These are phyloP conservation scores for Manis javanica DNA, from an alignment of 2,797 vertebrate species.

Conservation along the genomic window DNA sequence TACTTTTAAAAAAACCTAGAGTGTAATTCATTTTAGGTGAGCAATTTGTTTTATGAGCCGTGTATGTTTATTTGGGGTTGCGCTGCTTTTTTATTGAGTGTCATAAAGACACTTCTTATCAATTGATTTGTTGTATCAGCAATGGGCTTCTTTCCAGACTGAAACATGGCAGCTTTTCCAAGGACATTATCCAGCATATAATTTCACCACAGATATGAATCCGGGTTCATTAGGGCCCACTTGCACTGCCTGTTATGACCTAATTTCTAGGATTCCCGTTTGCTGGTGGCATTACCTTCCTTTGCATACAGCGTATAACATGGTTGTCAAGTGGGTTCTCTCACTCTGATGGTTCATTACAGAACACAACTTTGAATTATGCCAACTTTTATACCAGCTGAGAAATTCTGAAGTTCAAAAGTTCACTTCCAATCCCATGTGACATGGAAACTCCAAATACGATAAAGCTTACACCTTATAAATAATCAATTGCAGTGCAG, in stretches of 20 bases:
- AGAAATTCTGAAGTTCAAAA: constrained; percentile 79
- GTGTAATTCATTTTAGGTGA: constrained; percentile 86
- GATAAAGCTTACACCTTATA: not conserved
- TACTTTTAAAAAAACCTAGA: constrained; percentile 79
- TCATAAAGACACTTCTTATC: constrained; percentile 83
- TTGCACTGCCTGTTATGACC: constrained; percentile 65
- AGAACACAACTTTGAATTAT: constrained; percentile 65
- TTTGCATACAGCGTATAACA: constrained; percentile 26
- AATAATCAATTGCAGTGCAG: not conserved
- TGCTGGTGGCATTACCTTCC: constrained; percentile 75
- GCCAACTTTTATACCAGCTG: constrained; percentile 71
- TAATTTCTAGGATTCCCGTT: constrained; percentile 78
- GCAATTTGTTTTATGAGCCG: constrained; percentile 83
- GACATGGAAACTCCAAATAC: not conserved
- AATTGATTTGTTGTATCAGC: constrained; percentile 86
- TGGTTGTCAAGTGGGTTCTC: constrained; percentile 64
- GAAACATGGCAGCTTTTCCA: constrained; percentile 65
- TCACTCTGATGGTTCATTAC: constrained; percentile 76
- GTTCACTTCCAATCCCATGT: not conserved
- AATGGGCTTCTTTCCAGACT: constrained; percentile 71
- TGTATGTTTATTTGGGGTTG: constrained; percentile 83
- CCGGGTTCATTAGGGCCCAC: constrained; percentile 65
- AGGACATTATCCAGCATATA: constrained; percentile 66
- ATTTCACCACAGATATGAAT: constrained; percentile 62
- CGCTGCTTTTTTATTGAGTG: constrained; percentile 78